Evolutionary conservation across 2,113 vertebrate species (phyloP), one percentile per base, ranked within the genome.

Genomic region (Eclectus roratus): DNA sequence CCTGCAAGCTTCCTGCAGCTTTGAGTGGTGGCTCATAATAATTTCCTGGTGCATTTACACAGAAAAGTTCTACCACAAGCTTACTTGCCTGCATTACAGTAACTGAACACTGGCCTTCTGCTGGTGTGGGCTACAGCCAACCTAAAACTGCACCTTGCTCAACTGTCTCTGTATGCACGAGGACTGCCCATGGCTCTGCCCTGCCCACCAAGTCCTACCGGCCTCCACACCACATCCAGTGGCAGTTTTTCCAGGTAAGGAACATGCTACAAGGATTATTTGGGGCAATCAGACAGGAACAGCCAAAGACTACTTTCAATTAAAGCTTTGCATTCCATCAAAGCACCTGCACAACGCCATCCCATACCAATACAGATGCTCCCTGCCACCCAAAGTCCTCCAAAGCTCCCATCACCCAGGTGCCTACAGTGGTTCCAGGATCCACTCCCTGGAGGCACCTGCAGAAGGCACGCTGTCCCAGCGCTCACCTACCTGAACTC

Each of bases 401-500:
- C 37, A 33, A 52, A 21, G 29, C 9, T 21, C 61, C n/a, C 52
- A 13, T 4, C 14, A 3, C 10, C 44, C 53, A 37, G 4, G 0
- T 1, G 4, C 9, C 33, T 13, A 6, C 0, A 11, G 64, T 4
- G 1, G 39, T 33, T 44, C 43, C 70, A 37, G 0, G 0, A 0
- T 5, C 58, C 9, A 0, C 3, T 25, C 17, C n/a, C 15, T 1
- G 0, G 61, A 39, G 29, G 64, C n/a, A 61, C 25, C 55, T 13
- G 47, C 9, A 16, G 33, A 44, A 58, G 43, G 47, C 58, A 37
- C 5, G 3, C 46, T 47, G 80, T 43, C 47, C 20, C 1, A 0
- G 50, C 4, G 6, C 55, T 74, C 69, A 85, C 98, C 97, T 98
- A 99, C 99, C 99, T 99, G 99, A 98, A 98, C 97, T 99, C 99